Evolutionary conservation across 2,113 vertebrate species (phyloP), one percentile per base, ranked within the genome.

Genomic region (Salvelinus fontinalis): DNA sequence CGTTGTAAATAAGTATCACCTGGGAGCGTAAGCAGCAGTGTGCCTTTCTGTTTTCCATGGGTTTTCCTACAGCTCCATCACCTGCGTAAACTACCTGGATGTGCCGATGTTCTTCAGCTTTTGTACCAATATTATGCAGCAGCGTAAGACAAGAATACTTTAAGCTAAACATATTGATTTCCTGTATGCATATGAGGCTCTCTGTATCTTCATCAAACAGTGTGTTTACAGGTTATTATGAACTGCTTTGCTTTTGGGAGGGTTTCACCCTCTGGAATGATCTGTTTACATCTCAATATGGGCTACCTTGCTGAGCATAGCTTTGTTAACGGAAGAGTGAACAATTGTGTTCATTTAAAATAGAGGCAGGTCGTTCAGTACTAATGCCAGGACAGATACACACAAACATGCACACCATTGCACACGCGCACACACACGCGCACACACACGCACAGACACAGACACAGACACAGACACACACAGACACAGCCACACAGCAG

Each of bases 81-180:
- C 1, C 34, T 2, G 34, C 6, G 7, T 6, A 34, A 34, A 34
- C 1, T 34, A 34, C 34, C 34, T 34, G 34, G 34, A 34, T 34
- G 34, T 34, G 34, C 6, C 6, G 7, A 34, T 34, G 34, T 34
- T 34, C 34, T 34, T 34, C 4, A 34, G 6, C 34, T 34, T 34
- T 34, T 34, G 34, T 34, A 34, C 20, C 54, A 20, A 57, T 57
- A 29, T 44, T 13, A 26, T 3, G 26, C 26, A 26, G n/a, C 12
- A 26, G 2, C 20, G 26, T 27, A 66, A 66, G 64, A 27, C 64
- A 26, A 12, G 11, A 13, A 27, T 14, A 66, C 4, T 3, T 66
- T 27, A 29, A 29, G 54, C 54, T 57, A 20, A 24, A 24, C 48
- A 70, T 70, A 80, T 79, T 75, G 68, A 85, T 77, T 82, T 80